phyloP scores from a whole-genome alignment of 1,140 invertebrate genomes.

The Sarcophaga peregrina region DNA sequence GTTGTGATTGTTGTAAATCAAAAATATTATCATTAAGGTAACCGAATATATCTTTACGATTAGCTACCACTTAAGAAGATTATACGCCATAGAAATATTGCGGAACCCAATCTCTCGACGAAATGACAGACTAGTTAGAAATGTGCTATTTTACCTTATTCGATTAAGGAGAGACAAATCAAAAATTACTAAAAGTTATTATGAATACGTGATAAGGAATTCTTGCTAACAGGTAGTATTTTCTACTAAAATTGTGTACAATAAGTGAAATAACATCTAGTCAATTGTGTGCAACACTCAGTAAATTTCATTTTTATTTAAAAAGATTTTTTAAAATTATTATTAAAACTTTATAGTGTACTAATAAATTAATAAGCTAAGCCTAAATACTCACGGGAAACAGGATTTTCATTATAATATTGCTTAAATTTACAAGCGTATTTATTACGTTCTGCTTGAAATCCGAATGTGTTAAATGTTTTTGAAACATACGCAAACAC shows the following conservation, averaged over 20 bases:
- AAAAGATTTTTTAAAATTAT: not conserved
- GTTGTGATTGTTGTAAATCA: not conserved
- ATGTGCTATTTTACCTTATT: no score
- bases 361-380: conserved; percentile 47
- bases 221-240: no score
- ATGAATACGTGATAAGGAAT: no score
- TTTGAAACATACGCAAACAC: conserved; percentile 72
- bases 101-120: no score
- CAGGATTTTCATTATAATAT: conserved; percentile 75
- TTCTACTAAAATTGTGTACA: no score
- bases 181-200: no score
- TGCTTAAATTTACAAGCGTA: conserved; percentile 78
- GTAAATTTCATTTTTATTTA: no score
- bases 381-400: conserved; percentile 59
- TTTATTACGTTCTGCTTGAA: conserved; percentile 76
- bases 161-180: no score
- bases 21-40: not conserved
- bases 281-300: no score
- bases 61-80: not conserved
- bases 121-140: no score
- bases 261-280: no score
- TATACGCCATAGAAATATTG: no score
- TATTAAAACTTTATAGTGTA: not conserved
- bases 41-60: not conserved
- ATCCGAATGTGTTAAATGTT: conserved; percentile 76